These are phyloP conservation scores for Pachydiplax longipennis DNA, from an alignment of 2,888 invertebrate genomes.

Conservation along the genomic window DNA sequence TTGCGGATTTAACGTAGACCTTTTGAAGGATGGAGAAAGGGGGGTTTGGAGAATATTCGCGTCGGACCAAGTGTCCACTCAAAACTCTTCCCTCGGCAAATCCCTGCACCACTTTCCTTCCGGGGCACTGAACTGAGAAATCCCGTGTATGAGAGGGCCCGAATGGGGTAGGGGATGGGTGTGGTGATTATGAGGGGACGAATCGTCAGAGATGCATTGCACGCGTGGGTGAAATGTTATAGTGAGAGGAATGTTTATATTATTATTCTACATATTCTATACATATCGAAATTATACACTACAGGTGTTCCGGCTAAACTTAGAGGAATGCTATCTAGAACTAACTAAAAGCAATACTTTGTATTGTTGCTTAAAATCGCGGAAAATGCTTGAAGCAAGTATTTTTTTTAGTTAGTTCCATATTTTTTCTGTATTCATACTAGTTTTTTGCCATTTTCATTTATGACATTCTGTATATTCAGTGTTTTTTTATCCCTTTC, in stretches of 20 bases:
- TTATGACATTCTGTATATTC: too few species aligned
- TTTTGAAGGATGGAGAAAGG: not conserved
- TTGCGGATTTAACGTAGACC: not conserved
- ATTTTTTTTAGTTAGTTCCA: too few species aligned
- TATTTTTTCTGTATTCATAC: too few species aligned
- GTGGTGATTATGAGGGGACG: not conserved
- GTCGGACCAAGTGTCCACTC: not conserved
- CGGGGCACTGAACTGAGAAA: not conserved
- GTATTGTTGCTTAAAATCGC: too few species aligned
- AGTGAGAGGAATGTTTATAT: not conserved
- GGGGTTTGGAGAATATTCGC: not conserved
- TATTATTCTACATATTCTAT: too few species aligned
- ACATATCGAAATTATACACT: too few species aligned
- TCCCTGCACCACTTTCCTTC: not conserved
- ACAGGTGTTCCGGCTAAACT: too few species aligned
- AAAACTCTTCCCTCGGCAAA: not conserved
- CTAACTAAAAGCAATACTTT: too few species aligned
- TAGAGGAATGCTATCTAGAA: too few species aligned
- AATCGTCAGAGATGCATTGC: not conserved
- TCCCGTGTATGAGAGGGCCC: not conserved
- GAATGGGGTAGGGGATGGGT: not conserved
- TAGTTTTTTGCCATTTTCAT: too few species aligned
- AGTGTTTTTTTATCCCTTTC: too few species aligned
- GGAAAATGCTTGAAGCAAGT: too few species aligned
- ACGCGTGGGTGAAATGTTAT: not conserved